Conservation (phyloP, 2,113 vertebrate species). For the Cololabis saira region DNA sequence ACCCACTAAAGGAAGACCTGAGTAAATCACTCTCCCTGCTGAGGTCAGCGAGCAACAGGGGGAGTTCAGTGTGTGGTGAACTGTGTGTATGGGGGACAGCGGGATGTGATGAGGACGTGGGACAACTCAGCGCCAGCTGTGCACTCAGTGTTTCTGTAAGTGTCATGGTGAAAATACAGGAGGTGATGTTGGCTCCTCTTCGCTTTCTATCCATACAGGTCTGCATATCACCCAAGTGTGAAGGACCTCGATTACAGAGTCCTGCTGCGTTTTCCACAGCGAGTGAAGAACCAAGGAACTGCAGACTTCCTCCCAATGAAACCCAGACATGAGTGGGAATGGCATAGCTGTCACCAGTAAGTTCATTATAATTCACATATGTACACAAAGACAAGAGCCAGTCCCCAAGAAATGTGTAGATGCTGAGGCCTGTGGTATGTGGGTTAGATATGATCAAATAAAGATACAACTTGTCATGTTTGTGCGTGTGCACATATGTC, state of each 20-base stretch:
- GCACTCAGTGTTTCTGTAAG: not conserved
- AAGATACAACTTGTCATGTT: not conserved
- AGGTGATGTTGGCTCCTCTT: not conserved
- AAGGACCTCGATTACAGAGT: slow-evolving; percentile 81
- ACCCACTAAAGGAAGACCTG: slow-evolving; percentile 14
- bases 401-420: no score
- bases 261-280: slow-evolving; percentile 84
- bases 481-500: not conserved
- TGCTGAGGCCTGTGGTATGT: no score
- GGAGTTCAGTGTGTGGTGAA: slow-evolving; percentile 13
- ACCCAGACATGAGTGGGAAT: slow-evolving; percentile 84
- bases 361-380: slow-evolving; percentile 14
- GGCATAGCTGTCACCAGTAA: slow-evolving; percentile 88
- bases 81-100: not conserved
- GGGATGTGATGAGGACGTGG: not conserved
- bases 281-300: slow-evolving; percentile 86
- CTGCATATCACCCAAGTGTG: slow-evolving; percentile 75
- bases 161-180: not conserved
- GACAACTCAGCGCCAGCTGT: not conserved
- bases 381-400: not conserved
- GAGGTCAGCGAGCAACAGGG: not conserved
- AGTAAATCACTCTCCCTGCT: slow-evolving; percentile 14
- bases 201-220: slow-evolving; percentile 63
- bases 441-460: no score
- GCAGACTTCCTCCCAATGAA: slow-evolving; percentile 85